Base-by-base conservation (phyloP, 2,113 vertebrate species). In the Spermophilus dauricus region DNA sequence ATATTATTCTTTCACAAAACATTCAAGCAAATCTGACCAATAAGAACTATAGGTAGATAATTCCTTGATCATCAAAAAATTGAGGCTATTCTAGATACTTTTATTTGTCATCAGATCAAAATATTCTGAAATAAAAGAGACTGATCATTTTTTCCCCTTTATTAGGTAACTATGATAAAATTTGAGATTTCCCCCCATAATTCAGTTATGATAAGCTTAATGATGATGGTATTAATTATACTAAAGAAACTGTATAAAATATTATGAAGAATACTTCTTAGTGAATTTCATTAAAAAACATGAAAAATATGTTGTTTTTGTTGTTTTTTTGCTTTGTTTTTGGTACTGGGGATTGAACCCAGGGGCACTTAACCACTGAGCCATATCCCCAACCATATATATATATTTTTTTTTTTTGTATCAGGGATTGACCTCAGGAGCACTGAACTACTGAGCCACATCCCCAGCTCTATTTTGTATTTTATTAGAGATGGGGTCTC, bases 241-340 rank as follows among this genome's bases (percentile, higher is more conserved):
- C 67, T 96, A 90, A 86, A 86, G 12, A 94, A 92, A 77, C 0
- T 86, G 11, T 32, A 92, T 70, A 86, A 89, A 92, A 90, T 5
- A 75, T 39, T 20, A 48, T 69, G 53, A 65, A 72, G 28, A 61
- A 93, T 69, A 72, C 37, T 89, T 53, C 76, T 82, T n/a, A 88
- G 84, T 83, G n/a, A 89, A 82, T n/a, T 42, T 82, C 16, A 86
- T 65, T 7, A 56, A 65, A 90, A 73, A 82, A 86, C 67, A 16
- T 56, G 13, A 72, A 81, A 86, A 58, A 51, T 69, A 42, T 1
- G 37, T 39, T 85, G 78, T 92, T 56, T 56, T 56, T 17, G 13
- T 53, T 53, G 12, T 42, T 42, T 5, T 42, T 42, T 42, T 45
- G 42, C 17, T 20, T 56, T 20, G 1, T 56, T 56, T 56, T 56